Evolutionary conservation across 2,113 vertebrate genomes (phyloP), one percentile per base, ranked within the genome.

Genomic region (Microtus pennsylvanicus): DNA sequence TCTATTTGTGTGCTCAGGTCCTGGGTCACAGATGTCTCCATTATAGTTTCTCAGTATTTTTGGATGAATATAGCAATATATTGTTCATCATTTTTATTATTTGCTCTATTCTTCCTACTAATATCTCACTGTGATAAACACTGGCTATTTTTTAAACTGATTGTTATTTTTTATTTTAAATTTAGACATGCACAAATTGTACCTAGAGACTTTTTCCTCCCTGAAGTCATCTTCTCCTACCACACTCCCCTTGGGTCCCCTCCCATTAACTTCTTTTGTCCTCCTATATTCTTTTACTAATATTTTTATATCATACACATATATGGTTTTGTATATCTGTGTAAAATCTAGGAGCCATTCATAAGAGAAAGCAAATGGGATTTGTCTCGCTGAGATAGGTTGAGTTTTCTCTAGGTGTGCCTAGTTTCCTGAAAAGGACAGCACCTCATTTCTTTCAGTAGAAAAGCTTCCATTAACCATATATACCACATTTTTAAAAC

Each of bases 191-290:
- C 42, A 28, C 33, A 50, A 47, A 50, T 50, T 75, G 5, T 30
- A 50, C 28, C 45, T 50, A 5, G 19, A 7, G 6, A 38, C 10
- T 3, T 77, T 3, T 77, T 50, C 26, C 5, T 76, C 22, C 42
- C 26, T 47, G 7, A 6, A 30, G 6, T 30, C 45, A 30, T 45
- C 22, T 10, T 77, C 75, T 77, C 22, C 45, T 30, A 17, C 45
- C 13, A 7, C 24, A 26, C 1, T 45, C 12, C 14, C 22, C 22
- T 21, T 42, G 4, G 3, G 14, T 42, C n/a, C 13, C 24, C 0
- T 24, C 14, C 26, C 42, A 63, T 63, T 30, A 30, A 3, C 30
- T 3, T 58, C 6, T 47, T 30, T 3, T 85, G 24, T 17, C 26
- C 6, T 8, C 4, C 13, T 63, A 16, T 45, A 30, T 45, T 28